Conservation (phyloP, 2,888 invertebrate genomes). For the Malachius bipustulatus region DNA sequence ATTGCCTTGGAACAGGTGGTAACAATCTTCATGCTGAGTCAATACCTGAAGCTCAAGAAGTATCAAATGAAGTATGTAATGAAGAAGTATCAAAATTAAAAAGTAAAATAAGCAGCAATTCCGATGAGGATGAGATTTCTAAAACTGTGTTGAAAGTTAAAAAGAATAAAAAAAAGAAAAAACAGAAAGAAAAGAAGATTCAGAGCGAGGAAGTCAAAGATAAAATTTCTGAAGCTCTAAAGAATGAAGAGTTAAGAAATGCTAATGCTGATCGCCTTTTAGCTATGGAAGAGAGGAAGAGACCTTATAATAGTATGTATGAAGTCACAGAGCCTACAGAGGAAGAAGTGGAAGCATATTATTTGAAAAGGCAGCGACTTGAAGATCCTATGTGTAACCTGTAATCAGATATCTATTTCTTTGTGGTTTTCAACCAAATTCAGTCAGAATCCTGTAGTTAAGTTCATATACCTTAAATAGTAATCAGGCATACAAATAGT, state of each 20-base stretch:
- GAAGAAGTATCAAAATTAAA: slow-evolving; percentile 20
- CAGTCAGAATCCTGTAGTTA: no score
- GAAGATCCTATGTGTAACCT: slow-evolving; percentile 99
- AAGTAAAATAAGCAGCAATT: slow-evolving; percentile 20
- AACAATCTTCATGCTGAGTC: slow-evolving; percentile 12
- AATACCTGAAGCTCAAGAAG: slow-evolving; percentile 18
- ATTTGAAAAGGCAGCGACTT: slow-evolving; percentile 68
- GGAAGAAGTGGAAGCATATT: slow-evolving; percentile 88
- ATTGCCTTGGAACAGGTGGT: slow-evolving; percentile 72
- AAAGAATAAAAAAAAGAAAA: slow-evolving; percentile 39
- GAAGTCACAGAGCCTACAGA: slow-evolving; percentile 76
- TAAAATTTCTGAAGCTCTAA: slow-evolving; percentile 51
- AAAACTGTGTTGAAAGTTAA: slow-evolving; percentile 23
- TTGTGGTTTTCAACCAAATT: no score
- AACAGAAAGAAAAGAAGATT: slow-evolving; percentile 32
- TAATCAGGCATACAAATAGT: no score
- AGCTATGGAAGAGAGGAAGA: slow-evolving; percentile 74
- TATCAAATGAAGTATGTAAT: no score
- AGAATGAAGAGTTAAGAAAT: slow-evolving; percentile 49
- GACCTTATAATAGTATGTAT: slow-evolving; percentile 87
- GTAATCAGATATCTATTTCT: no score
- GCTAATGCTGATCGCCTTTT: slow-evolving; percentile 52
- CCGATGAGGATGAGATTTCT: slow-evolving; percentile 26
- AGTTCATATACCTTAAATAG: no score
- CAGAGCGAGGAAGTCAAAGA: slow-evolving; percentile 38